Base-by-base conservation (phyloP, 2,888 invertebrate genomes). In the Drosophila kambysellisi region DNA sequence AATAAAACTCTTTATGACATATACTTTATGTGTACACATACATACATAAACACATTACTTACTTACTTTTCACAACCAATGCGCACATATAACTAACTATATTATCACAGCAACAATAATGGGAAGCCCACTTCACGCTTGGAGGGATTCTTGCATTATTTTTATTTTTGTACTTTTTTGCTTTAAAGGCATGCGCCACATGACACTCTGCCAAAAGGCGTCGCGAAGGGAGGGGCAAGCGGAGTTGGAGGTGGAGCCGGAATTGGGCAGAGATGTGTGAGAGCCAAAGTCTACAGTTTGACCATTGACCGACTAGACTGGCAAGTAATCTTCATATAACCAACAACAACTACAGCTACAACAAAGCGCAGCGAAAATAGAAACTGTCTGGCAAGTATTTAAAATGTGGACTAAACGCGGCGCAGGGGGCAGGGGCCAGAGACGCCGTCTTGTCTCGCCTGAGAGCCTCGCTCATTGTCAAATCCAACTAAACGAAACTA, bases 231-330 rank as follows among this genome's bases (percentile, higher is more conserved):
- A n/a, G 57, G 48, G n/a, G n/a, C 30, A 52, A 60, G 60, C 64
- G 30, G 9, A n/a, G 20, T 30, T 57, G 33, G 25, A 50, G 9
- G 39, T 20, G 51, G 46, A 17, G 5, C 20, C 32, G 57, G 50
- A 39, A 48, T n/a, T 50, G 62, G 39, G 43, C 56, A 62, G 41
- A 29, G 35, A 43, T 30, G 11, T 25, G 57, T 43, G 53, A 50
- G 58, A 62, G 78, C 52, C 67, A 65, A 61, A 20, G 59, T 61
- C 60, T 65, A 59, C 71, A 68, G 61, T 79, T 79, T 87, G 89
- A 89, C 89, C 88, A 84, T 89, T 85, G 85, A 84, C 85, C 85
- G 85, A 84, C 85, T 89, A 89, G 81, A 74, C 77, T 58, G 54
- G n/a, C 4, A 65, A 66, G 61, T 32, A 54, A 58, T 53, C 52